Conservation (phyloP, 2,888 invertebrate genomes). For the Drosophila rellima region DNA sequence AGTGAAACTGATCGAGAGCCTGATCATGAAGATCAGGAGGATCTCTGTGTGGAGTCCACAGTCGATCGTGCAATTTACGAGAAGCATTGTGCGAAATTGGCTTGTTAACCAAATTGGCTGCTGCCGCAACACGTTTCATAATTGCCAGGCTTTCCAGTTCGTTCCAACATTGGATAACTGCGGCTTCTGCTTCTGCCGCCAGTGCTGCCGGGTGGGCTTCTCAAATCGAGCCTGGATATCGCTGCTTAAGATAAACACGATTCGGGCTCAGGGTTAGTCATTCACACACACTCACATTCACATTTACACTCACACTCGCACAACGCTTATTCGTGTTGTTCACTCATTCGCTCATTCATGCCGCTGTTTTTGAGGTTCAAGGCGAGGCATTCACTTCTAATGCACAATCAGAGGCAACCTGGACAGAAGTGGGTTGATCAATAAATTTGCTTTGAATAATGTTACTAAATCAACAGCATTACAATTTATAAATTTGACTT, state of each 20-base stretch:
- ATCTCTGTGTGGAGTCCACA: conserved; percentile 30
- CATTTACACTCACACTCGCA: not conserved
- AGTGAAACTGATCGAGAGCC: conserved; percentile 66
- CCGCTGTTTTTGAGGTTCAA: conserved; percentile 62
- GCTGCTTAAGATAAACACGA: conserved; percentile 35
- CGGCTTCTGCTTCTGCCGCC: conserved; percentile 10
- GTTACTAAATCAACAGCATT: too few species aligned
- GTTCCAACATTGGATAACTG: conserved; percentile 55
- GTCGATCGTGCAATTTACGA: conserved; percentile 52
- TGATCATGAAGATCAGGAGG: conserved; percentile 19
- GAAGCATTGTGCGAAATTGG: conserved; percentile 66
- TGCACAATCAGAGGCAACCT: conserved; percentile 38
- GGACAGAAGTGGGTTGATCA: conserved; percentile 30
- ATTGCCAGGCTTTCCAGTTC: conserved; percentile 54
- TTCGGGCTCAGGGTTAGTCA: conserved; percentile 61
- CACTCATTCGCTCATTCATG: conserved; percentile 31
- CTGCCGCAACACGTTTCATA: conserved; percentile 76
- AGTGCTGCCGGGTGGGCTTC: conserved; percentile 59
- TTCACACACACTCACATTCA: conserved; percentile 4
- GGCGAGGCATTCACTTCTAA: conserved; percentile 72
- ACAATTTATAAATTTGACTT: too few species aligned
- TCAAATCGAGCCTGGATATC: conserved; percentile 17
- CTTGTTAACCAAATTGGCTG: conserved; percentile 79
- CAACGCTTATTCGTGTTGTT: conserved; percentile 11
- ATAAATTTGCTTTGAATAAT: conserved; percentile 7